Conservation (phyloP, 2,888 invertebrate genomes). For the Lumbricus terrestris region DNA sequence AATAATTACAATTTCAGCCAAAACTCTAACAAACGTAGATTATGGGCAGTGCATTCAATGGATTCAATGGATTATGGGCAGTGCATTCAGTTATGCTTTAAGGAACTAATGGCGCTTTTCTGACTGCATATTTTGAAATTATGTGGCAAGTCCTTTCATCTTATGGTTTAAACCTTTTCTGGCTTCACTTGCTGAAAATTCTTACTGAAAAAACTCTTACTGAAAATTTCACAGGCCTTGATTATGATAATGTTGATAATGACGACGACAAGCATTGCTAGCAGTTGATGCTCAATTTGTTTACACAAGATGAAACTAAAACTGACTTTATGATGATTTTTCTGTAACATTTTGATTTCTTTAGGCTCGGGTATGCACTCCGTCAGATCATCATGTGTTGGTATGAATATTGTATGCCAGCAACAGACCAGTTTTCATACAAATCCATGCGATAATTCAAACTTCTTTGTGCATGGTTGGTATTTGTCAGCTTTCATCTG, state of each 20-base stretch:
- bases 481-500: background rate
- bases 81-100: too few species aligned
- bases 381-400: background rate
- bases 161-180: background rate
- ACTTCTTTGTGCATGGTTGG: background rate
- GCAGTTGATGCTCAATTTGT: background rate
- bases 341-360: background rate
- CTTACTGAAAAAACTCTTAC: background rate
- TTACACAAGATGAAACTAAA: background rate
- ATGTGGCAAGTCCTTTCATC: background rate
- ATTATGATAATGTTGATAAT: background rate
- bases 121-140: background rate
- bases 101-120: too few species aligned
- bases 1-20: background rate
- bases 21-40: background rate
- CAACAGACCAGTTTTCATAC: background rate
- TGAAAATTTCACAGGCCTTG: background rate
- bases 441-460: background rate
- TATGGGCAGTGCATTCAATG: too few species aligned
- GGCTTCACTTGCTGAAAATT: too few species aligned
- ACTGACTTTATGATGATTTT: background rate
- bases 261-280: background rate
- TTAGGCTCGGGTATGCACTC: background rate
- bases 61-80: too few species aligned
- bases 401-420: background rate